These are phyloP conservation scores for Excalfactoria chinensis DNA, from an alignment of 2,113 vertebrate species.

Conservation along the genomic window DNA sequence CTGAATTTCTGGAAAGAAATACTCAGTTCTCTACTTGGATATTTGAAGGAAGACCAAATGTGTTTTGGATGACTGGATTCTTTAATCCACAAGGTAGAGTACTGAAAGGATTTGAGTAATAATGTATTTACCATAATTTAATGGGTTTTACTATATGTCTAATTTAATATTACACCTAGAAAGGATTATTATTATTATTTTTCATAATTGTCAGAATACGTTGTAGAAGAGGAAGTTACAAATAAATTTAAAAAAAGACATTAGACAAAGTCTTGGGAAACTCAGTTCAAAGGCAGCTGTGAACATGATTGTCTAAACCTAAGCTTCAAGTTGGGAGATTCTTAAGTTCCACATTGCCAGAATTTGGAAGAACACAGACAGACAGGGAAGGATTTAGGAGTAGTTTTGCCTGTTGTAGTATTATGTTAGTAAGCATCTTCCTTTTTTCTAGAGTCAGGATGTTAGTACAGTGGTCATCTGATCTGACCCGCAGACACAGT, in stretches of 20 bases:
- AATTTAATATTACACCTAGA: not conserved
- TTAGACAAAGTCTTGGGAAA: not conserved
- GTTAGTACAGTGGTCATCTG: not conserved
- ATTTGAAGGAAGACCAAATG: constrained; percentile 79
- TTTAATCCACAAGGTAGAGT: constrained; percentile 83
- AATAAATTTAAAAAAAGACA: not conserved
- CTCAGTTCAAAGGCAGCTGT: not conserved
- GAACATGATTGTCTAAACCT: not conserved
- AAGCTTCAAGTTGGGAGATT: not conserved
- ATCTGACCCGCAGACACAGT: not conserved
- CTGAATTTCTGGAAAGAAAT: constrained; percentile 83
- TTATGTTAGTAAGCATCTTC: not conserved
- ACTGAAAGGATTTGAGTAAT: not conserved
- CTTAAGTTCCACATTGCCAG: not conserved
- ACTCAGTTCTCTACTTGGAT: constrained; percentile 79
- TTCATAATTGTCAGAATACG: not conserved
- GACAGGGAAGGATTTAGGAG: not conserved
- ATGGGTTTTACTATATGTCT: not conserved
- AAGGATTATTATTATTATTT: not conserved
- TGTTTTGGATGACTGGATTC: constrained; percentile 85
- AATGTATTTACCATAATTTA: not conserved
- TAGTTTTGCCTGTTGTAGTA: not conserved
- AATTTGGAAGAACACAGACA: not conserved
- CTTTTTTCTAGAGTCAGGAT: not conserved
- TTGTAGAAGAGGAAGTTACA: not conserved